Base-by-base conservation (phyloP, 1,140 invertebrate genomes). In the Halesus radiatus region DNA sequence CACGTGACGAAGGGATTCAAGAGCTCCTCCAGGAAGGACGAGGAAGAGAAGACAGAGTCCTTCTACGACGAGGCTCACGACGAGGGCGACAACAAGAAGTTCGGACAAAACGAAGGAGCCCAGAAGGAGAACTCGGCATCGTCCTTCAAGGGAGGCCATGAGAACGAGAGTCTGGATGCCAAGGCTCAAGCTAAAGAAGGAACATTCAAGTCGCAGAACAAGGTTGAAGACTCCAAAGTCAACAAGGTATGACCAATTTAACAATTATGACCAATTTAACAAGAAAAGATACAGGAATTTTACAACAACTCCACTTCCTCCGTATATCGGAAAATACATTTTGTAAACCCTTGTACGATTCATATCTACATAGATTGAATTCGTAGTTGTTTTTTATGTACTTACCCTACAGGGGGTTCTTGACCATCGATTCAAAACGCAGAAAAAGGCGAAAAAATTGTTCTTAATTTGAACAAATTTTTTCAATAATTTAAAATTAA, bases 31-130 rank as follows among this genome's bases (percentile, higher is more conserved):
- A 92, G 92, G 80, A 93, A 93, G 79, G 92, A 93, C 83, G 92
- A 93, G 84, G 90, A 91, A 83, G 92, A 92, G 74, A 92, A 92
- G 85, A 91, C 91, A 10, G 92, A 93, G 84, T 92, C 90, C 81
- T 93, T 91, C 87, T 93, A 92, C 79, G 92, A 93, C 76, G 92
- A 93, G 81, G 90, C 90, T n/a, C 90, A 93, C 82, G 92, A 93
- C 83, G 92, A 92, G 84, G 92, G 90, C 0, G 91, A 91, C 68
- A 88, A 90, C 70, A 89, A 90, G 70, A 87, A 92, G 45, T 87
- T 89, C 53, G 89, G 88, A 22, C 89, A 89, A 74, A 90, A 90
- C 64, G 86, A 87, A 37, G 90, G 90, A 13, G 87, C 86, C 0
- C 92, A 90, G 80, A 91, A 91, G 0, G 89, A 92, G 81, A 89